Conservation (phyloP, 2,113 vertebrate genomes). For the Boulengeromyrus knoepffleri region DNA sequence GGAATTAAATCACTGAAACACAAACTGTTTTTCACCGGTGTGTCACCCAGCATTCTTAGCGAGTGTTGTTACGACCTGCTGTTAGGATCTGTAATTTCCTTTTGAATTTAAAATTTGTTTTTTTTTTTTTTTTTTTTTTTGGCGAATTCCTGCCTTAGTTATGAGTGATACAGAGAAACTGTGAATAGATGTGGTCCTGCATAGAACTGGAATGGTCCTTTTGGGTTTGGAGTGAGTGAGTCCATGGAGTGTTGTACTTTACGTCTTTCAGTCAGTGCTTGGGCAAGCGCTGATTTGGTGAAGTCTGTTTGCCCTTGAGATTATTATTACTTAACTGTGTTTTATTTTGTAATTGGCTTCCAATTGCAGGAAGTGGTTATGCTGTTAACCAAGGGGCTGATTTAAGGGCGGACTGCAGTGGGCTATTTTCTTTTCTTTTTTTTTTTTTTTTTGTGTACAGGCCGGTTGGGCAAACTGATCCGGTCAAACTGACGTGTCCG, state of each 20-base stretch:
- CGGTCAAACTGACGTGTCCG: not conserved
- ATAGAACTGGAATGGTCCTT: slow-evolving; percentile 6
- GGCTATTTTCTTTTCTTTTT: not conserved
- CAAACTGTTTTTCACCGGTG: not conserved
- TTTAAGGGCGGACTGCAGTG: not conserved
- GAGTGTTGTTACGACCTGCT: not conserved
- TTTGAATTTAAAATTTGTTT: not conserved
- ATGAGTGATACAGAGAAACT: slow-evolving; percentile 5
- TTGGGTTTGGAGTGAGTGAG: not conserved
- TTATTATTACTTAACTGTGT: slow-evolving; percentile 28
- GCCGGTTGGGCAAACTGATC: not conserved
- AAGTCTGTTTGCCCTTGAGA: slow-evolving; percentile 8
- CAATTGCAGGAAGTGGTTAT: slow-evolving; percentile 15
- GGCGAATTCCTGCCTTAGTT: not conserved
- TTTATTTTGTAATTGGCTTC: slow-evolving; percentile 31
- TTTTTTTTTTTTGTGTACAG: not conserved
- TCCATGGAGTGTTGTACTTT: not conserved
- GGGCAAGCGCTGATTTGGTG: slow-evolving; percentile 16
- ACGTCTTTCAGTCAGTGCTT: not conserved
- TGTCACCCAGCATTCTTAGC: not conserved
- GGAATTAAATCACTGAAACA: not conserved
- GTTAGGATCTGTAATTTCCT: not conserved
- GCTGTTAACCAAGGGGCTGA: not conserved
- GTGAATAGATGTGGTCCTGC: slow-evolving; percentile 24
- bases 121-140: not conserved